A percentile compares a stretch with the other conserved stretches of the same genome.
Conservation (phyloP, 2,113 vertebrate species). For the Xenotilapia caudafasciata region DNA sequence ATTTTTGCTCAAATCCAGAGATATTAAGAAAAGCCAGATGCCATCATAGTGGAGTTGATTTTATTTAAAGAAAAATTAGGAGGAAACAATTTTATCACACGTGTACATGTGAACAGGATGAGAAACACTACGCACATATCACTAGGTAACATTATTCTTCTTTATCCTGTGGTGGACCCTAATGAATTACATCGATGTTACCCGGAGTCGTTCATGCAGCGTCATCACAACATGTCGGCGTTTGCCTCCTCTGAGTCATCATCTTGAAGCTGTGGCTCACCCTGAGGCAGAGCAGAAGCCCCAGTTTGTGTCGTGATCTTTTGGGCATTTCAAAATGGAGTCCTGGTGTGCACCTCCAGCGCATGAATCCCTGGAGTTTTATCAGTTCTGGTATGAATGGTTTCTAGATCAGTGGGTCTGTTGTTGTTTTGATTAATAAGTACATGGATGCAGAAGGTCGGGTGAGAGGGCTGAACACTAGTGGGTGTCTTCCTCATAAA, state of each 20-base stretch:
- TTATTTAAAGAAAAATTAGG: background rate
- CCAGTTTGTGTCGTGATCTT: background rate
- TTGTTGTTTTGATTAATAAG: background rate
- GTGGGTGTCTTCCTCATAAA: slow-evolving; percentile 28
- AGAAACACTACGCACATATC: background rate
- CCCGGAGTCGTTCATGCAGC: background rate
- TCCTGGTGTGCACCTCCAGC: background rate
- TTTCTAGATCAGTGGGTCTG: background rate
- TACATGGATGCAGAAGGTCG: background rate
- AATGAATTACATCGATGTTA: background rate
- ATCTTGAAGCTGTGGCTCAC: background rate
- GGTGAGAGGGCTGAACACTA: slow-evolving; percentile 21
- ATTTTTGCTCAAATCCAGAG: background rate
- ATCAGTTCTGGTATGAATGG: background rate
- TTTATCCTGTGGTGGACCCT: background rate
- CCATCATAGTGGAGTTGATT: background rate
- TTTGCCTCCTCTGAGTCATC: background rate
- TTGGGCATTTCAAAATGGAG: slow-evolving; percentile 29
- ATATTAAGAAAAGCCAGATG: background rate
- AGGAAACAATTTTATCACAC: background rate
- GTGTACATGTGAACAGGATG: background rate
- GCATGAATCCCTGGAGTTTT: background rate
- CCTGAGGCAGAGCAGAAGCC: background rate
- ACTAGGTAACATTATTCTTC: background rate
- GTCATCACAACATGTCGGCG: slow-evolving; percentile 4